Base-by-base conservation (phyloP, 2,797 vertebrate genomes). In the Brotula barbata region DNA sequence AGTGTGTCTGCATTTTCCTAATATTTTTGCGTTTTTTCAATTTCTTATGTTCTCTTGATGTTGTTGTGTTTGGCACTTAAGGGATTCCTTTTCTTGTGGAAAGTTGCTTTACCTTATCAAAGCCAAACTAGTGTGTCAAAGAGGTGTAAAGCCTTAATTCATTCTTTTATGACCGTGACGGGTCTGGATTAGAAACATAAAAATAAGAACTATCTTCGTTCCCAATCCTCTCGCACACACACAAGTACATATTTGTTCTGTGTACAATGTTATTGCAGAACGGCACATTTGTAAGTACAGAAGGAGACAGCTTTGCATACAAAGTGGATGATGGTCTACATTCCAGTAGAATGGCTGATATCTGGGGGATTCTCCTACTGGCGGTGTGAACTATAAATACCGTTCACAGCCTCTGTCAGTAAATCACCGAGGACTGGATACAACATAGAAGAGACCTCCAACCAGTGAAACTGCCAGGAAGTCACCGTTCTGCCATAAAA, bases 301-400 rank as follows among this genome's bases (percentile, higher is more conserved):
- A 73, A 78, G 64, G 62, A 23, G 57, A 47, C 70, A 58, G 80
- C 82, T 85, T 85, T 85, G 88, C 81, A 87, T 87, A 80, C 79
- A 81, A 78, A 87, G 77, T 79, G 75, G 77, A 64, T 64, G 72
- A 72, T 3, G 25, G 48, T 71, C 70, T 73, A 48, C 66, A 50
- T 54, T 64, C 43, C 31, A 42, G 64, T 64, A 77, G 78, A 85
- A 71, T 67, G 71, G 48, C 59, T 46, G 52, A 61, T 15, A 46
- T 84, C 80, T 82, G 83, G 78, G 56, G 85, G 75, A 78, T 81
- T 83, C 77, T 86, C 74, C 60, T 58, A 64, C 69, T 64, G 64
- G 64, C 77, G 85, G n/a, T n/a, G 48, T 43, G 68, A 80, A 83
- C 85, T 87, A 86, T 85, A 87, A 89, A 88, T 88, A 83, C 73